Percentiles rank a stretch among this genome's conserved stretches.
phyloP scores from a whole-genome alignment of 1,140 invertebrate species.

The Musca vetustissima region DNA sequence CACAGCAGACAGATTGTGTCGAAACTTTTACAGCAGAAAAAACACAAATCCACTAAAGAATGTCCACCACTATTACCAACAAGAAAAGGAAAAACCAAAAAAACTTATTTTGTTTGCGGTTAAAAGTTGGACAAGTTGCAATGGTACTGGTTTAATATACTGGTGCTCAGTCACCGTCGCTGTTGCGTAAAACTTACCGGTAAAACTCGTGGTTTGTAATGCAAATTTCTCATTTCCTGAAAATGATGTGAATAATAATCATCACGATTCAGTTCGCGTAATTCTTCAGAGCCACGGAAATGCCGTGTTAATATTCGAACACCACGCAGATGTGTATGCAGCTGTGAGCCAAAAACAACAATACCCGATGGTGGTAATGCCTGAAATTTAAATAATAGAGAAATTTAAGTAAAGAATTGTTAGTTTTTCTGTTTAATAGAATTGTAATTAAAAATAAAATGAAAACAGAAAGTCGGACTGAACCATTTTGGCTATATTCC shows the following conservation, averaged over 20 bases:
- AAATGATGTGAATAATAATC: conserved; percentile 98
- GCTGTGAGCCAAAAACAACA: conserved; percentile 90
- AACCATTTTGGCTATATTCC: no score
- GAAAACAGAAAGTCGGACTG: no score
- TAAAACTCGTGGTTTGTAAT: conserved; percentile 74
- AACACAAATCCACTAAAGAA: background rate
- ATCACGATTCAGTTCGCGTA: conserved; percentile 86
- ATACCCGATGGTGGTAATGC: conserved; percentile 84
- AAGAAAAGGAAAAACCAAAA: no score
- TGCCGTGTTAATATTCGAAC: conserved; percentile 82
- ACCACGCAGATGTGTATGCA: conserved; percentile 96
- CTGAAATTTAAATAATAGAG: conserved; percentile 55
- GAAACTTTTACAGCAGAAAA: no score
- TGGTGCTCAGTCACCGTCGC: no score
- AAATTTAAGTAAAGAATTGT: background rate
- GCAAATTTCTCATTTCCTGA: conserved; percentile 92
- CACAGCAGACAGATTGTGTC: no score
- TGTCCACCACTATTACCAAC: no score
- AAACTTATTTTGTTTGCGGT: no score
- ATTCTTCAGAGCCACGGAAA: conserved; percentile 72
- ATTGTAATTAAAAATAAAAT: background rate
- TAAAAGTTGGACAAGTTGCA: no score
- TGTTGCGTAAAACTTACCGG: conserved; percentile 66
- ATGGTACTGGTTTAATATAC: no score
- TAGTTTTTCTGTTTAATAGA: background rate